A percentile compares a stretch with the other conserved stretches of the same genome.
Evolutionary conservation across 1,140 invertebrate species (phyloP).

Genomic region (Steinernema feltiae): DNA sequence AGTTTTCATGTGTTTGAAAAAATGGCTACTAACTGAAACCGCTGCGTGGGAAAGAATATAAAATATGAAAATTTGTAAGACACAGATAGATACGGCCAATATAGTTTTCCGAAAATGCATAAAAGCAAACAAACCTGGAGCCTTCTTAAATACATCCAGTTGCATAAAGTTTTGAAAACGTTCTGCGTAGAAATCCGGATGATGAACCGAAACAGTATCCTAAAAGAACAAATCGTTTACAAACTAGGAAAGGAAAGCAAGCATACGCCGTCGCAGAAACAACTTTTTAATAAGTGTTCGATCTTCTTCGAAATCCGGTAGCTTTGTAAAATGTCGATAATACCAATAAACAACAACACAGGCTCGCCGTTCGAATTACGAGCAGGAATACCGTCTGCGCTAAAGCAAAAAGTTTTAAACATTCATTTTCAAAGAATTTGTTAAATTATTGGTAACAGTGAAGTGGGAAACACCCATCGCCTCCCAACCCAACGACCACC

Average conservation of each 20-base stretch:
- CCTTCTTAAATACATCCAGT: constrained; percentile 91
- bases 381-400: constrained; percentile 92
- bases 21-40: neutral
- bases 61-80: constrained; percentile 19
- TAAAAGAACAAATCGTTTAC: too few species aligned
- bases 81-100: constrained; percentile 65
- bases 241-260: too few species aligned
- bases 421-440: constrained; percentile 16
- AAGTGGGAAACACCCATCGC: neutral
- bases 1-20: constrained; percentile 10
- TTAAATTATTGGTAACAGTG: too few species aligned
- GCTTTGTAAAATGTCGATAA: constrained; percentile 40
- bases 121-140: constrained; percentile 63
- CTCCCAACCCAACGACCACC: neutral
- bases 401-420: constrained; percentile 59
- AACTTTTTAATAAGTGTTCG: constrained; percentile 31
- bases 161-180: constrained; percentile 94
- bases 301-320: constrained; percentile 31
- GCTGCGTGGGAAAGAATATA: constrained; percentile 16
- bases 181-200: constrained; percentile 91
- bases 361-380: constrained; percentile 90
- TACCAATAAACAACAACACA: constrained; percentile 77
- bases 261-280: constrained; percentile 33
- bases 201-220: constrained; percentile 95
- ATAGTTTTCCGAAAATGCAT: constrained; percentile 63